Evolutionary conservation across 2,888 invertebrate genomes (phyloP), one percentile per base, ranked within the genome.

Genomic region (Xanthorhoe designata): DNA sequence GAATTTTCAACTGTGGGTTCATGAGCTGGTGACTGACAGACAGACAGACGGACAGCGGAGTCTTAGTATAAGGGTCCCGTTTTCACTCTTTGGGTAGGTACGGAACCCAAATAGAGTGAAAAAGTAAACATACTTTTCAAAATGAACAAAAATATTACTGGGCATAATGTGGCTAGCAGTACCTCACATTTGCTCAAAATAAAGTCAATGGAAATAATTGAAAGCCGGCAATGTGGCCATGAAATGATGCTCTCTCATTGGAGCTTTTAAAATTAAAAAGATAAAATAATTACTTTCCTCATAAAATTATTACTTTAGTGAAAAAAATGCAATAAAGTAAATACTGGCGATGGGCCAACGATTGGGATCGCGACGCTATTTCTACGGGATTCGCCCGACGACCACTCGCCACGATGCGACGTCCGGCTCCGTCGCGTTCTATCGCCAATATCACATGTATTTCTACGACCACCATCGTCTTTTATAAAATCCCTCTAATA

Each of bases 311-410:
- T 79, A 75, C 74, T 78, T 74, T 78, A 74, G 78, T 47, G 17
- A 47, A 80, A 85, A 85, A 87, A 87, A 88, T 83, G 85, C 82
- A 84, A 80, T 82, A 83, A 86, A 83, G 82, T 84, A 81, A 80
- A 81, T 71, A 78, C 73, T 88, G 91, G 91, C 89, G 75, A 71
- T 56, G 61, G 74, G 91, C 92, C 92, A 91, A 89, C 73, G 75
- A 83, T 74, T 80, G 80, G 82, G 81, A 81, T 74, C 81, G 81
- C 81, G 81, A 79, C 84, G 80, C 80, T 85, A 86, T 91, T 90
- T 88, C 85, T 81, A 88, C 86, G 84, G 82, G 52, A 29, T 51
- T 55, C 54, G 45, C 19, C 24, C 51, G 51, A 45, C 57, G 45
- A 17, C 17, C 10, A 8, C 15, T 15, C 54, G 18, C 10, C 35